Base-by-base conservation (phyloP, 2,888 invertebrate genomes). In the Drosophila robusta region DNA sequence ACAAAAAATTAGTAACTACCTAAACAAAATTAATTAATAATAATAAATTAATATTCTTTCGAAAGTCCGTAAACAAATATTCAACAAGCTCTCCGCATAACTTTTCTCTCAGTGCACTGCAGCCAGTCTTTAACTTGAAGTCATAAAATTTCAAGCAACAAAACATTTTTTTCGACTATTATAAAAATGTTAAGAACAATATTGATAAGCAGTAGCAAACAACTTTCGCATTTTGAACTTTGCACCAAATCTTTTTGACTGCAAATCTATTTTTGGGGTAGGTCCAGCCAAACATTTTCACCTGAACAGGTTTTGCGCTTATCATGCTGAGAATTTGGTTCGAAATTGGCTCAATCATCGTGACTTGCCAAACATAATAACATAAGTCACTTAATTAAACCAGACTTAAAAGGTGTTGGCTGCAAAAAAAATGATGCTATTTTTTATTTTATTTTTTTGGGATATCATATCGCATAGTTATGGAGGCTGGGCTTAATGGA, bases 251-350 rank as follows among this genome's bases (percentile, higher is more conserved):
- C 51, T 41, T 47, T 26, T 55, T 45, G n/a, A 34, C 14, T 34
- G 8, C 29, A 65, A 63, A 45, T 47, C 24, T 58, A 62, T 68
- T 38, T 68, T 85, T 85, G 79, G 22, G 82, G 68, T 79, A 79
- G 82, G 82, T 82, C 62, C 42, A 38, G n/a, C 4, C 14, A 3
- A 36, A 42, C 16, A 11, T 64, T 22, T 18, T 16, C 24, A 22
- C 47, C 39, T 22, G 0, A 41, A 16, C 32, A 1, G 3, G 4
- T 45, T 47, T 16, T 26, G 6, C 29, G 45, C 50, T 57, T 57
- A 67, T 61, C 72, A 57, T 44, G 55, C 8, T 44, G 32, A 57
- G 47, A 47, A 57, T 47, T 56, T 39, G 8, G 22, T 16, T 64
- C 32, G 24, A 24, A 29, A 16, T 54, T 50, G 42, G 57, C 22